Conservation (phyloP, 1,140 invertebrate genomes). For the Tetragnatha versicolor region DNA sequence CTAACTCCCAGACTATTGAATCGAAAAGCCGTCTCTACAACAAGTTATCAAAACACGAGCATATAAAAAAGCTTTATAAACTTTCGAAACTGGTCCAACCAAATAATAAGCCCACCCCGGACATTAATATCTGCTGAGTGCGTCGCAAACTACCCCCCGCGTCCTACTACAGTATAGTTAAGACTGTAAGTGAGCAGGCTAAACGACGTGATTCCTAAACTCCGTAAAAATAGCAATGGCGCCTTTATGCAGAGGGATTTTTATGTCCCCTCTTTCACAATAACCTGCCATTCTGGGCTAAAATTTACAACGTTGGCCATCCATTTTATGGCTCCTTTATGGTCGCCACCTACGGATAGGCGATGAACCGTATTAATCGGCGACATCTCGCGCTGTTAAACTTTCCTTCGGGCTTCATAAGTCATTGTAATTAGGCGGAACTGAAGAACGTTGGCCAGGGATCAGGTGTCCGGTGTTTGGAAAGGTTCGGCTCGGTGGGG, state of each 20-base stretch:
- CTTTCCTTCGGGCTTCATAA: slow-evolving; percentile 11
- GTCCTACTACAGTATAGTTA: no score
- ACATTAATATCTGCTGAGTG: no score
- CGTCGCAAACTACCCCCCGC: no score
- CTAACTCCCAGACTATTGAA: no score
- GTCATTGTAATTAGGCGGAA: slow-evolving; percentile 16
- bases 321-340: slow-evolving; percentile 19
- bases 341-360: background rate
- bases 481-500: no score
- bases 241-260: slow-evolving; percentile 2
- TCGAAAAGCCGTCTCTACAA: no score
- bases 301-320: slow-evolving; percentile 19
- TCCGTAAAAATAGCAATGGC: slow-evolving; percentile 2
- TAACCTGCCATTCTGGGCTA: slow-evolving; percentile 21
- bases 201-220: no score
- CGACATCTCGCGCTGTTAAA: slow-evolving; percentile 21
- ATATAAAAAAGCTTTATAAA: no score
- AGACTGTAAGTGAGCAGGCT: no score
- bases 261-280: slow-evolving; percentile 23
- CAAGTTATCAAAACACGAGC: no score
- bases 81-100: no score
- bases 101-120: no score
- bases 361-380: slow-evolving; percentile 23
- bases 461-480: background rate
- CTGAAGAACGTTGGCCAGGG: background rate